Evolutionary conservation across 53 echinoderm and acorn worm genomes (phyloP).

Genomic region (Apostichopus leukothele): DNA sequence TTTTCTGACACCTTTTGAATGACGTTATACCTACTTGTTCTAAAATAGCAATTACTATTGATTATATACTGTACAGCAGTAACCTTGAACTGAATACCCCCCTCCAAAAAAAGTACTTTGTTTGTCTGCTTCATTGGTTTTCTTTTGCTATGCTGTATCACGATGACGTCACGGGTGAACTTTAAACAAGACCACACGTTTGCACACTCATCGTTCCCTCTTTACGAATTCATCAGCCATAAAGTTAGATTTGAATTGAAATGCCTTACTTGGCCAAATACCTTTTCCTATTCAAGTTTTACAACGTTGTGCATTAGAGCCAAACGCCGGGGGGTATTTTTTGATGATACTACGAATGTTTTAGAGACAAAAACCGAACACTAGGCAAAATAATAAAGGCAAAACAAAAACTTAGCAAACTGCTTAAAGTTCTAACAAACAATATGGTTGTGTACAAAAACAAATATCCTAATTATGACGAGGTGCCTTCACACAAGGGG

Average conservation of each 20-base stretch:
- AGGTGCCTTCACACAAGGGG: too few relatives aligned
- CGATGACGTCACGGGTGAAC: not conserved
- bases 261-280: not conserved
- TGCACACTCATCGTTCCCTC: not conserved
- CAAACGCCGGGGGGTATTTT: not conserved
- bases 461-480: too few relatives aligned
- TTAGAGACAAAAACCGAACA: not conserved
- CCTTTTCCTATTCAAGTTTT: not conserved
- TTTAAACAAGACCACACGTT: not conserved
- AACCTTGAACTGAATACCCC: not conserved
- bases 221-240: not conserved
- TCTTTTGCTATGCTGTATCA: not conserved
- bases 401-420: too few relatives aligned
- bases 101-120: not conserved
- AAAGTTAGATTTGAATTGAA: not conserved
- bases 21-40: too few relatives aligned
- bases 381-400: too few relatives aligned
- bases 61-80: not conserved
- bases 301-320: not conserved
- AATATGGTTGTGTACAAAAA: too few relatives aligned
- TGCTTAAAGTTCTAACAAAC: too few relatives aligned
- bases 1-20: too few relatives aligned
- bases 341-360: not conserved
- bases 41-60: not conserved
- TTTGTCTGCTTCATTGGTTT: not conserved